Evolutionary conservation across 1,140 invertebrate species (phyloP).

Genomic region (Rhagoletis zephyria): DNA sequence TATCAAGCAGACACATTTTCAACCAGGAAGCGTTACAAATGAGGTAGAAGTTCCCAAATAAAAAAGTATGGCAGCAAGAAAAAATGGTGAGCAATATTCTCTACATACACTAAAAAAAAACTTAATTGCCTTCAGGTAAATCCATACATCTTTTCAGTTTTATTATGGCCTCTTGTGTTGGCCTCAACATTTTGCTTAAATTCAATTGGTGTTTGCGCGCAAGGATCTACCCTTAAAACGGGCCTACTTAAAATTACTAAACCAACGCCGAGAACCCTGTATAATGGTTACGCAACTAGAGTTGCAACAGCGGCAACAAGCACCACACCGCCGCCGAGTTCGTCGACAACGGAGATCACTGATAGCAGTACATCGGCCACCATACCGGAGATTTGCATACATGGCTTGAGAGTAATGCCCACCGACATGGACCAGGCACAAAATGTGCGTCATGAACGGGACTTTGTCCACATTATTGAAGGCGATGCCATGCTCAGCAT

Average conservation of each 20-base stretch:
- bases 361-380: conserved; percentile 53
- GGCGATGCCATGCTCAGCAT: conserved; percentile 69
- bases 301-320: conserved; percentile 2
- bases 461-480: conserved; percentile 66
- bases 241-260: conserved; percentile 54
- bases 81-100: background rate
- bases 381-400: conserved; percentile 65
- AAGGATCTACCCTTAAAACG: background rate
- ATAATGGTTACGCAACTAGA: background rate
- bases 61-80: background rate
- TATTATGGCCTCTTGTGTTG: background rate
- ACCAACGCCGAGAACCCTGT: conserved; percentile 46
- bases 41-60: background rate
- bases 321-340: background rate
- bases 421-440: conserved; percentile 59
- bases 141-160: background rate
- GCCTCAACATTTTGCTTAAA: background rate
- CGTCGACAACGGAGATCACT: background rate
- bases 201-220: background rate
- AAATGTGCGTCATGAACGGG: conserved; percentile 61
- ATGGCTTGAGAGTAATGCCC: conserved; percentile 62
- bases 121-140: background rate
- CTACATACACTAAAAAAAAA: no score
- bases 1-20: background rate
- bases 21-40: background rate